Evolutionary conservation across 2,888 invertebrate species (phyloP).

Genomic region (Tipula unca): DNA sequence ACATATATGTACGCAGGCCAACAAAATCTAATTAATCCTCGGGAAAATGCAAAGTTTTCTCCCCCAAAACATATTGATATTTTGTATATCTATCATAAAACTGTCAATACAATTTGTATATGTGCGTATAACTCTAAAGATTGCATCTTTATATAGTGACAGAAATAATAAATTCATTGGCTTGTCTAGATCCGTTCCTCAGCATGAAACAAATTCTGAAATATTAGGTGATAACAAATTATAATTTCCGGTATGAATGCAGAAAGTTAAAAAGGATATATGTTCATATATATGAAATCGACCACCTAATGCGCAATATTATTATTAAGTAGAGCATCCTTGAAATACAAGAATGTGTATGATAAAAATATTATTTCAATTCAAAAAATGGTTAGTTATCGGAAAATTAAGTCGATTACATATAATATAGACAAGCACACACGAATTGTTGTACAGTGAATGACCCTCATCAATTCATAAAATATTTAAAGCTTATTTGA

Average conservation of each 20-base stretch:
- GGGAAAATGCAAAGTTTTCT: background rate
- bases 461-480: background rate
- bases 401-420: background rate
- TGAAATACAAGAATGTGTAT: background rate
- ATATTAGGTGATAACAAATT: background rate
- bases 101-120: background rate
- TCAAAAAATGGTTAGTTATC: background rate
- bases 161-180: background rate
- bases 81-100: background rate
- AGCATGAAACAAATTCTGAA: background rate
- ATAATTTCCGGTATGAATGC: background rate
- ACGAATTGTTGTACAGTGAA: background rate
- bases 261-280: background rate
- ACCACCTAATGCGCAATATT: background rate
- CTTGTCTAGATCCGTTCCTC: background rate
- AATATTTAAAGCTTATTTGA: constrained; percentile 4
- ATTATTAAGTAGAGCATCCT: background rate
- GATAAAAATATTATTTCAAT: background rate
- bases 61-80: background rate
- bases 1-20: background rate
- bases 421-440: background rate
- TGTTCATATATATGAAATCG: background rate
- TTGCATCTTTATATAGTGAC: background rate
- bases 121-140: background rate
- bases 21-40: background rate